Percentiles rank a stretch among this genome's conserved stretches.
Conservation (phyloP, 2,113 vertebrate species). For the Tychaedon coryphoeus region DNA sequence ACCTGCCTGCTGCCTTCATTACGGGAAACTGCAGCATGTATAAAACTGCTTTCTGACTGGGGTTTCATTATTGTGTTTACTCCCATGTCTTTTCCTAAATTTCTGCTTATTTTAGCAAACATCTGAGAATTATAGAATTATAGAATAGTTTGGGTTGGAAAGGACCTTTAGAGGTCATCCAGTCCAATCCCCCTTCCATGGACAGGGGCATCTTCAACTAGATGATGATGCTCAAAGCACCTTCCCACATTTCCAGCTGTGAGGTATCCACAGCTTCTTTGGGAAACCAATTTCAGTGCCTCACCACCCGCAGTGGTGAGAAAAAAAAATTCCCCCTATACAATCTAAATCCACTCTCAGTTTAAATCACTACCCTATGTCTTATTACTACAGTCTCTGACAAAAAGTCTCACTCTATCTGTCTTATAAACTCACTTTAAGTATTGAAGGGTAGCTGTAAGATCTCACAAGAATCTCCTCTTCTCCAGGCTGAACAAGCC, state of each 20-base stretch:
- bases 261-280: neutral
- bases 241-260: neutral
- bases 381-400: neutral
- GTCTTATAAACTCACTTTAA: neutral
- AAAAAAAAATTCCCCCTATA: neutral
- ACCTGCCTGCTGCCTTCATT: neutral
- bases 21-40: accelerated
- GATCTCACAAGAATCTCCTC: accelerated
- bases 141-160: neutral
- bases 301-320: neutral
- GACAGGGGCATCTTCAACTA: neutral
- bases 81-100: neutral
- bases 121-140: neutral
- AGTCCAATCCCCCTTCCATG: accelerated
- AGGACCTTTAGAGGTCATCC: neutral
- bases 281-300: neutral
- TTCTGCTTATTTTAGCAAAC: neutral
- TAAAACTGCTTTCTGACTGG: neutral
- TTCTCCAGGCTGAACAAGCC: neutral
- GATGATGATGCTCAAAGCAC: neutral
- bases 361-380: neutral
- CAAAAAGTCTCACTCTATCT: neutral
- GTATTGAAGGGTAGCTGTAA: neutral
- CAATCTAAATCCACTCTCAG: neutral
- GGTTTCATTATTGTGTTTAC: neutral